Base-by-base conservation (phyloP, 37 sponge, comb jelly and placozoan genomes). In the Chondrosia reniformis region DNA sequence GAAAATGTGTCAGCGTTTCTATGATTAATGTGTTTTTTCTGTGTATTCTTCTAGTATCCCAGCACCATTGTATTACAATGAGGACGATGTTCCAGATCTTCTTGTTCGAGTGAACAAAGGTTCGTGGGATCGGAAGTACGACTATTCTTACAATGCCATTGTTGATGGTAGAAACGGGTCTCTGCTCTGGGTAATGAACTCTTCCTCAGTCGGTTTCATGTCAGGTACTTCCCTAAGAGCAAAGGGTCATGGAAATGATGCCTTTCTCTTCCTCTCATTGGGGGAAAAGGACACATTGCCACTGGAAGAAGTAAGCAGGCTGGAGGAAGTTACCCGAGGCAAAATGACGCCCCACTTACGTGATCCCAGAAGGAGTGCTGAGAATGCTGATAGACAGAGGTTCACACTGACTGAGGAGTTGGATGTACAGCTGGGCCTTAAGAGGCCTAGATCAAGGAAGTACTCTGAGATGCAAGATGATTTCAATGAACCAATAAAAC, bases 61-160 rank as follows among this genome's bases (percentile, higher is more conserved):
- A 59, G 84, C 84, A 25, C 93, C 93, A 0, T 24, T 86, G 42
- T 84, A 61, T 49, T 93, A 62, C 81, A 93, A 89, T 43, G 24
- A 71, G 12, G 93, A 93, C 43, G 25, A 28, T 8, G 64, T 76
- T 30, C 93, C 90, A 15, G 93, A 93, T 52, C 64, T 89, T 28
- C 33, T 93, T 0, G 41, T 93, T 0, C 74, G 89, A 25, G 65
- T 76, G 22, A 88, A 86, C 74, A 40, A 63, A 13, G 93, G 93
- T 4, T 74, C n/a, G 15, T 89, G 89, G 93, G 49, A 54, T 21
- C 62, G 24, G 8, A 46, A 71, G 63, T 92, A 88, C 67, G 45
- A 84, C 13, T 71, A 65, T 46, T 86, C 93, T 21, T 54, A 75
- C n/a, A 24, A 83, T 13, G 74, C 37, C 34, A 58, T 93, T 12